Evolutionary conservation across 2,888 invertebrate genomes (phyloP).

Genomic region (Patella pellucida): DNA sequence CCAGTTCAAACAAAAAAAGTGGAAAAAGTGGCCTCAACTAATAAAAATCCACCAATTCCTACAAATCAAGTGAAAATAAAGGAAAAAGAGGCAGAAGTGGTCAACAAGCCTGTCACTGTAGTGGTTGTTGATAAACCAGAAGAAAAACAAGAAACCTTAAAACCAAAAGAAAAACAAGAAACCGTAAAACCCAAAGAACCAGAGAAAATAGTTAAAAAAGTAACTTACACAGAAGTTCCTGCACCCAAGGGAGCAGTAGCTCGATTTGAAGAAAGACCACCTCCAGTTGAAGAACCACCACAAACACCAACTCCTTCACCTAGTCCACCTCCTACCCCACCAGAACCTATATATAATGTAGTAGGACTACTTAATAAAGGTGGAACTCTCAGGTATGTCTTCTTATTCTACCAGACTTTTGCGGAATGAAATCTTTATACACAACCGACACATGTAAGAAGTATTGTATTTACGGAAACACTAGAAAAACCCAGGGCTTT

Average conservation of each 20-base stretch:
- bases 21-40: constrained; percentile 20
- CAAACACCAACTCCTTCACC: constrained; percentile 27
- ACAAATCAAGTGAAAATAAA: constrained; percentile 5
- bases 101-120: constrained; percentile 4
- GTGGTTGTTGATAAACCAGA: constrained; percentile 23
- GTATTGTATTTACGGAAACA: too few relatives aligned
- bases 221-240: neutral
- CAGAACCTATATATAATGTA: constrained; percentile 60
- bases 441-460: too few relatives aligned
- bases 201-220: constrained; percentile 17
- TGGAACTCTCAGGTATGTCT: constrained; percentile 51
- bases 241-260: neutral
- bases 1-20: constrained; percentile 18
- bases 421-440: too few relatives aligned
- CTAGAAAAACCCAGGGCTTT: too few relatives aligned
- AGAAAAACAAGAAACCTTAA: constrained; percentile 36
- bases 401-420: too few relatives aligned
- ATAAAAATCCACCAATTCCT: constrained; percentile 24
- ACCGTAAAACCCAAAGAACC: constrained; percentile 41
- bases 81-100: neutral
- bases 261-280: neutral
- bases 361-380: constrained; percentile 64
- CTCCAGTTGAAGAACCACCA: constrained; percentile 23
- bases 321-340: constrained; percentile 40
- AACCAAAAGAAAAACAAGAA: constrained; percentile 34